A percentile compares a stretch with the other conserved stretches of the same genome.
These are phyloP conservation scores for Sinosuthora webbiana DNA, from an alignment of 2,113 vertebrate genomes.

Conservation along the genomic window DNA sequence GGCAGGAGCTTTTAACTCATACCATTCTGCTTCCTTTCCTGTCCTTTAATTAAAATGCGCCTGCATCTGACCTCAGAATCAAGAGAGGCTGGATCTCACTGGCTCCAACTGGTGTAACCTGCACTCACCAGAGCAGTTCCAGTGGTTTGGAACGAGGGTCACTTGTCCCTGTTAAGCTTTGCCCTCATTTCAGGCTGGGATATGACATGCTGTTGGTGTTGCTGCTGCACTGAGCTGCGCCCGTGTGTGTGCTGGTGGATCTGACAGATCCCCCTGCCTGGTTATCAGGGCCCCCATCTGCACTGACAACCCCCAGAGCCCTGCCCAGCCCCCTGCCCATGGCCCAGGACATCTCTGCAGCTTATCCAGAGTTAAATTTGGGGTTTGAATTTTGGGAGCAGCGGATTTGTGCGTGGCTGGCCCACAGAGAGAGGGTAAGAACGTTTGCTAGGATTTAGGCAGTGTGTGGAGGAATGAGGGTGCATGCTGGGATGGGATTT, in stretches of 20 bases:
- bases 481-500: slow-evolving; percentile 51
- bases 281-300: accelerated
- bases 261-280: accelerated
- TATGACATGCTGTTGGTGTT: accelerated
- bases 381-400: neutral
- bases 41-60: slow-evolving; percentile 7
- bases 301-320: accelerated
- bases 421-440: neutral
- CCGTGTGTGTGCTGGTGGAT: neutral
- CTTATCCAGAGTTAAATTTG: neutral
- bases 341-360: neutral
- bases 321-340: neutral
- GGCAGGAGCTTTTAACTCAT: neutral
- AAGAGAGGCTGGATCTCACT: neutral
- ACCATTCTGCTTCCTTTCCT: slow-evolving; percentile 5
- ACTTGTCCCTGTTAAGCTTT: neutral
- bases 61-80: neutral
- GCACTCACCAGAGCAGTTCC: neutral
- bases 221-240: neutral
- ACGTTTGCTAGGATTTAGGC: neutral
- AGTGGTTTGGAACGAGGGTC: neutral
- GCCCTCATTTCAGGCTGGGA: neutral
- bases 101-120: neutral
- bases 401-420: neutral
- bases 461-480: neutral